phyloP scores from a whole-genome alignment of 2,113 vertebrate species.

The Micronycteris hirsuta region DNA sequence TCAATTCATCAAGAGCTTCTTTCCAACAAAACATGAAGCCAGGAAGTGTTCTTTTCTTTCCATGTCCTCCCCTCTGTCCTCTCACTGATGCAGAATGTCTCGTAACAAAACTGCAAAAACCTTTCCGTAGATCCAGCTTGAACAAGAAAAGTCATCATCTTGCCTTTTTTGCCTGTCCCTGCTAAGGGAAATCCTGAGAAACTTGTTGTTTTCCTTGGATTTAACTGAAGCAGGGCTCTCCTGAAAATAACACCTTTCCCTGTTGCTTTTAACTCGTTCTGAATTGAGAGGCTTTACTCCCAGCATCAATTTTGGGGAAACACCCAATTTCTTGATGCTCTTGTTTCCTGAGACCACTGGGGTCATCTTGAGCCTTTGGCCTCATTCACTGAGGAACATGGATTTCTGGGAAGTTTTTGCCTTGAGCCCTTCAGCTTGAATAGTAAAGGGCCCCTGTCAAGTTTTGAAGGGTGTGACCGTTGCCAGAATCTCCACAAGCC shows the following conservation, averaged over 20 bases:
- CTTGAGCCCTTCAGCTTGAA: slow-evolving; percentile 37
- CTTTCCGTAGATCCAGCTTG: not conserved
- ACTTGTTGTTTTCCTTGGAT: not conserved
- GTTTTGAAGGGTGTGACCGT: slow-evolving; percentile 56
- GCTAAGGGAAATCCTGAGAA: not conserved
- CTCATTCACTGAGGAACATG: not conserved
- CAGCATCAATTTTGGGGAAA: not conserved
- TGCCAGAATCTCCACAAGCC: slow-evolving; percentile 63
- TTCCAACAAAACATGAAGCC: slow-evolving; percentile 77
- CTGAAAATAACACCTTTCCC: slow-evolving; percentile 21
- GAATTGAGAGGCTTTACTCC: not conserved
- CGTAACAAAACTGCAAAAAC: slow-evolving; percentile 31
- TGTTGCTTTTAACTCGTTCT: not conserved
- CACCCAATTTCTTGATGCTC: slow-evolving; percentile 1
- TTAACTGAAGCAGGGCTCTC: slow-evolving; percentile 36
- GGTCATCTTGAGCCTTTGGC: slow-evolving; percentile 37
- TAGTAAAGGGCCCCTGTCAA: slow-evolving; percentile 64
- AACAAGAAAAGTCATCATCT: not conserved
- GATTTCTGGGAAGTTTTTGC: slow-evolving; percentile 65
- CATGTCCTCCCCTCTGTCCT: not conserved
- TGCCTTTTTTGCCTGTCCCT: not conserved
- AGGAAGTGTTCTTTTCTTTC: slow-evolving; percentile 75
- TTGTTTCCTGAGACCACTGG: not conserved
- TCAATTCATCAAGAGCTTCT: slow-evolving; percentile 73
- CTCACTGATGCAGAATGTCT: slow-evolving; percentile 22